Evolutionary conservation across 2,888 invertebrate species (phyloP).

Genomic region (Chelonus formosanus): DNA sequence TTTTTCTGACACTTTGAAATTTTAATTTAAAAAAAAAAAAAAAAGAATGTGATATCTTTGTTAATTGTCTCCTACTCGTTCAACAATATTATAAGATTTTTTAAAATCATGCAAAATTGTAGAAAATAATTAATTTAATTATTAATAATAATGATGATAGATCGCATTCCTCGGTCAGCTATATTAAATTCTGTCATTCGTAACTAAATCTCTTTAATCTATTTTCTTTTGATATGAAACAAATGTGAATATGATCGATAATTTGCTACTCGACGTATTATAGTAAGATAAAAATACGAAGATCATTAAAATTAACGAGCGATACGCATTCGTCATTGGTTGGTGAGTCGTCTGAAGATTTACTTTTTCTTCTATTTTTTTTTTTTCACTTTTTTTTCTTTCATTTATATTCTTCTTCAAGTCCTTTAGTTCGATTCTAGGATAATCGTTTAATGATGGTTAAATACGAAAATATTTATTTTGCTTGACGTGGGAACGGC

Average conservation of each 20-base stretch:
- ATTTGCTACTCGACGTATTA: constrained; percentile 3
- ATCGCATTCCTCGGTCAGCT: too few relatives aligned
- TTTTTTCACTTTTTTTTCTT: constrained; percentile 6
- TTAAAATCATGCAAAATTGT: too few relatives aligned
- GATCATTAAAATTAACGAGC: constrained; percentile 30
- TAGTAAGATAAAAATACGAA: constrained; percentile 8
- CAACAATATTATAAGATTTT: too few relatives aligned
- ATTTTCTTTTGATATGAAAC: not conserved
- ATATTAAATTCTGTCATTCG: too few relatives aligned
- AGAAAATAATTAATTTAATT: too few relatives aligned
- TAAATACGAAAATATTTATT: constrained; percentile 58
- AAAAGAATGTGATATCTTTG: too few relatives aligned
- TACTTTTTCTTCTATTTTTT: constrained; percentile 14
- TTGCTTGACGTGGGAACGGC: constrained; percentile 47
- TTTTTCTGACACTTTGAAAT: too few relatives aligned
- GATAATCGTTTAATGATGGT: constrained; percentile 49
- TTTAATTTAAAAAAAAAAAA: too few relatives aligned
- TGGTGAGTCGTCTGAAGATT: constrained; percentile 14
- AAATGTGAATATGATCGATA: constrained; percentile 6
- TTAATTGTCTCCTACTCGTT: too few relatives aligned
- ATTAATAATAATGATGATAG: too few relatives aligned
- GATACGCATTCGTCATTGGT: constrained; percentile 19
- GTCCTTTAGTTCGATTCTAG: constrained; percentile 3
- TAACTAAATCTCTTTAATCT: not conserved
- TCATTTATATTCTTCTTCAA: not conserved